Percentiles rank a stretch among this genome's conserved stretches.
Conservation (phyloP, 2,888 invertebrate genomes). For the Pristionchus arcanus region DNA sequence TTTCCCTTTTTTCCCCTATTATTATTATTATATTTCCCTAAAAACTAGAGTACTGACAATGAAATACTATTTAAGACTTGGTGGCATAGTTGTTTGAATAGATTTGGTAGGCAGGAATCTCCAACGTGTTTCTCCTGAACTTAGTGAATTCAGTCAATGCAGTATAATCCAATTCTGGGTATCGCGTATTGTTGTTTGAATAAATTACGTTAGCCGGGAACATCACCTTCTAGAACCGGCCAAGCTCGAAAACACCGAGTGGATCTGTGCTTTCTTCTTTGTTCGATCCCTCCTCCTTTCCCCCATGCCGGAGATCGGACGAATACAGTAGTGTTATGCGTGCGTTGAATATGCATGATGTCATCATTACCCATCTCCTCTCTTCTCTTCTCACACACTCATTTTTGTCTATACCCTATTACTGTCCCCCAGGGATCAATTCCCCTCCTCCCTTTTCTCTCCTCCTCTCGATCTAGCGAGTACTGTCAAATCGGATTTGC, state of each 20-base stretch:
- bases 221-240: not conserved
- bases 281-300: not conserved
- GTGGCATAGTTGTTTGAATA: too few species aligned
- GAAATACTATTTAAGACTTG: too few species aligned
- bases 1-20: too few species aligned
- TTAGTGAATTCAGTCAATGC: too few species aligned
- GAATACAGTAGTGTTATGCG: conserved; percentile 22
- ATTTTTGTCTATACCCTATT: not conserved
- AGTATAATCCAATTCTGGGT: too few species aligned
- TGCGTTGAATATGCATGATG: conserved; percentile 10
- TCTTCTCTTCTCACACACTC: not conserved
- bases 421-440: conserved; percentile 20
- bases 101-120: too few species aligned
- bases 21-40: too few species aligned
- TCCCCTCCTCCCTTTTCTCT: not conserved
- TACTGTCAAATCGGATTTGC: conserved; percentile 43
- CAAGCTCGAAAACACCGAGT: not conserved
- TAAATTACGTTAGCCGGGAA: not conserved
- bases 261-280: not conserved
- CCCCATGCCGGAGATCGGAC: not conserved
- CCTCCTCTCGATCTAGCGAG: not conserved
- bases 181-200: too few species aligned
- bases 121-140: too few species aligned
- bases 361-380: not conserved
- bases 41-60: too few species aligned